Evolutionary conservation across 2,888 invertebrate species (phyloP), one percentile per base, ranked within the genome.

Genomic region (Athalia circularis): DNA sequence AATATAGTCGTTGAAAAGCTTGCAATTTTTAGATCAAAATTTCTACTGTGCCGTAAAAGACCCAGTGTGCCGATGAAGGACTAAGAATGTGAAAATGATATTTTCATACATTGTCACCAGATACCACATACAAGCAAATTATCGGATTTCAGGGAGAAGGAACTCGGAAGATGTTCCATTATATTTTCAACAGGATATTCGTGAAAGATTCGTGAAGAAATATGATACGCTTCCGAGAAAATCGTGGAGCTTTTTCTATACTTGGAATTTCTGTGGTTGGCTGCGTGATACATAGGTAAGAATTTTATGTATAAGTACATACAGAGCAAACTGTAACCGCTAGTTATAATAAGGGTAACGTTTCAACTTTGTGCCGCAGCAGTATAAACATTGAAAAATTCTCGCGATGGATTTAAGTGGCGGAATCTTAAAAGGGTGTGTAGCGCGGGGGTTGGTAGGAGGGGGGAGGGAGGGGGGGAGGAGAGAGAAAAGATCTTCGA

Each of bases 141-240:
- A 29, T 29, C 29, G 29, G 2, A 6, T n/a, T 29, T 11, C 52
- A 9, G 4, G 13, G 47, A 13, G 47, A 47, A 47, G 64, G 68
- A 72, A 72, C 72, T 72, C 59, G 72, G 57, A 47, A 9, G 72
- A 59, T 57, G n/a, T 72, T 59, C 72, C 72, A 72, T n/a, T n/a
- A n/a, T 72, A 57, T 52, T 45, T 59, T 59, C 13, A 72, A 72
- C 72, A 7, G 57, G 13, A 72, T 59, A 72, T 45, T 59, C 57
- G 72, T 59, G 59, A 59, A 48, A 65, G 9, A 43, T 29, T 29
- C 29, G 29, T 2, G 52, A 65, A 59, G 72, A 72, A 59, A 72
- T 72, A 59, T 59, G 57, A 59, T 72, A 57, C 72, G 72, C 72
- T 72, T 72, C 57, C 57, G 43, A 3, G 72, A 57, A 57, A 59